phyloP scores from a whole-genome alignment of 2,113 vertebrate species.

The Spheniscus mendiculus region DNA sequence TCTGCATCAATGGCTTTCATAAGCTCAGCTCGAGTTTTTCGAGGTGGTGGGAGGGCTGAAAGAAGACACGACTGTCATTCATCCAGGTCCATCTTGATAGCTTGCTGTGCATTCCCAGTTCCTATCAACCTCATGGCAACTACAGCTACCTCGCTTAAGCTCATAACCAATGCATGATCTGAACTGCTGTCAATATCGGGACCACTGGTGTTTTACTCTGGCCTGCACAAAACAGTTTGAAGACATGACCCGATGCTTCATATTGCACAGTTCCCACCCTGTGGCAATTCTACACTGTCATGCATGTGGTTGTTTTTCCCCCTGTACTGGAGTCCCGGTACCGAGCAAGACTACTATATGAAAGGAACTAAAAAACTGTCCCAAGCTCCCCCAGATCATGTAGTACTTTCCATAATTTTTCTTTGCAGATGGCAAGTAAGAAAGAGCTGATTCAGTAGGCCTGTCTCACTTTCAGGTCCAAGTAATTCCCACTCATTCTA shows the following conservation, averaged over 20 bases:
- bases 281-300: not conserved
- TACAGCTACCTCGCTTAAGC: not conserved
- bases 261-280: not conserved
- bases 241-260: not conserved
- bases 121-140: not conserved
- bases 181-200: not conserved
- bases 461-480: not conserved
- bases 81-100: not conserved
- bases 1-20: conserved; percentile 97
- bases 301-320: accelerated
- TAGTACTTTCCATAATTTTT: not conserved
- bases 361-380: not conserved
- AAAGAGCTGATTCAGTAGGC: not conserved
- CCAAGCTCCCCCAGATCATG: not conserved
- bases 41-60: conserved; percentile 85
- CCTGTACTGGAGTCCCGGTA: not conserved
- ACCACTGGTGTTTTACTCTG: not conserved
- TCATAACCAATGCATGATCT: accelerated
- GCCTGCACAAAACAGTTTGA: not conserved
- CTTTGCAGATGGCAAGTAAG: not conserved
- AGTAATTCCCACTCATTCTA: not conserved
- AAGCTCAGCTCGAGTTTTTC: conserved; percentile 91
- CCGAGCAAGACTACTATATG: not conserved
- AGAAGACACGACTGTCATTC: not conserved
- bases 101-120: not conserved